phyloP scores from a whole-genome alignment of 2,888 invertebrate genomes.

The Synergus gifuensis region DNA sequence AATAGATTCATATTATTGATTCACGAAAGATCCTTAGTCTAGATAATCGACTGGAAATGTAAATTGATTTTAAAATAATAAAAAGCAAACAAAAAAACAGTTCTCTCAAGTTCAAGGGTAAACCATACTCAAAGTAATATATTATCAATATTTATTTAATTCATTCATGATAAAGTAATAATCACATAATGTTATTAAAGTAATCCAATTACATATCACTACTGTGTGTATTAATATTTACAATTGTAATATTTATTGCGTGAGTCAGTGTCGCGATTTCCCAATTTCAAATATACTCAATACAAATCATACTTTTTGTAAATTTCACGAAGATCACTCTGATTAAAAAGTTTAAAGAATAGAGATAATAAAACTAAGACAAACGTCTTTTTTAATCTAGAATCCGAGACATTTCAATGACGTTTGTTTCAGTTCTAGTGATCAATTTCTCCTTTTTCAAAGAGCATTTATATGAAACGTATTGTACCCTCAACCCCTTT shows the following conservation, averaged over 20 bases:
- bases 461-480: slow-evolving; percentile 58
- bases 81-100: background rate
- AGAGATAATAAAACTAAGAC: background rate
- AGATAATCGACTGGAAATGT: background rate
- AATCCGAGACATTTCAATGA: background rate
- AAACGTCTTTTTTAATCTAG: background rate
- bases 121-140: slow-evolving; percentile 53
- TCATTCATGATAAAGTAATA: slow-evolving; percentile 73
- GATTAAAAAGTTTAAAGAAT: background rate
- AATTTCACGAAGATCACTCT: background rate
- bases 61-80: background rate
- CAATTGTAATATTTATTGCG: slow-evolving; percentile 58
- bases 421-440: background rate
- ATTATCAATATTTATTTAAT: slow-evolving; percentile 74
- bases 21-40: background rate
- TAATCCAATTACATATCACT: slow-evolving; percentile 69
- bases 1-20: background rate
- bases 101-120: background rate
- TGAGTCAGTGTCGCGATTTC: slow-evolving; percentile 48
- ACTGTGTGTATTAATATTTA: slow-evolving; percentile 69
- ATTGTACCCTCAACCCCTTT: slow-evolving; percentile 72
- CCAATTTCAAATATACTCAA: slow-evolving; percentile 50
- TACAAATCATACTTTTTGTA: background rate
- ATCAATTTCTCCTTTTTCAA: background rate
- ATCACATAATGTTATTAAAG: slow-evolving; percentile 75